Percentiles rank a stretch among this genome's conserved stretches.
phyloP scores from a whole-genome alignment of 2,888 invertebrate species.

The Pantelozetes paolii region DNA sequence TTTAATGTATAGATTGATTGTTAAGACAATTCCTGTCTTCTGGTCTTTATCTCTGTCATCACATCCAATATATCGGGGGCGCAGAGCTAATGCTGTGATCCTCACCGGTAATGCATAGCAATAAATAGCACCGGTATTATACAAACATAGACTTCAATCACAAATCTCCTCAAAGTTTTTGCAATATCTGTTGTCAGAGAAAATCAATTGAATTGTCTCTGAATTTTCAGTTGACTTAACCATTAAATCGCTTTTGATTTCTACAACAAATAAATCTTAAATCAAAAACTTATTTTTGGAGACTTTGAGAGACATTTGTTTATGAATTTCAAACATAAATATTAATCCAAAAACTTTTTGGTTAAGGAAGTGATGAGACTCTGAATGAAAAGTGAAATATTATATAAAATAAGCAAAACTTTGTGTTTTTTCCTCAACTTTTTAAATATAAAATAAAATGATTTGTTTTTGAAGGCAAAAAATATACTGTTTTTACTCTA shows the following conservation, averaged over 20 bases:
- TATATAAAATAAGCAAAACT: not conserved
- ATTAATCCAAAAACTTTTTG: not conserved
- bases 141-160: not conserved
- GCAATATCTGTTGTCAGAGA: not conserved
- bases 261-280: not conserved
- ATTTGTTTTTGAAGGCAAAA: too few species aligned
- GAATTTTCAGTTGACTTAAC: not conserved
- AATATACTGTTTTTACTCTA: too few species aligned
- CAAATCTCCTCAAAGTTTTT: not conserved
- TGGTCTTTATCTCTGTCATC: not conserved
- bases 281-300: not conserved
- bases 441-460: not conserved
- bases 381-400: not conserved
- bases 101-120: not conserved
- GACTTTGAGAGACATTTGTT: not conserved
- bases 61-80: not conserved
- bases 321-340: not conserved
- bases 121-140: not conserved
- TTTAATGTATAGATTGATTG: not conserved
- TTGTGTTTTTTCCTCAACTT: not conserved
- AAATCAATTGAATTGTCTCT: not conserved
- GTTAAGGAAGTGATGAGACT: not conserved
- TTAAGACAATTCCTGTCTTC: conserved; percentile 3
- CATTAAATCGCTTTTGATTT: not conserved
- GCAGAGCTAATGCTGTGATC: not conserved